Percentiles rank a stretch among this genome's conserved stretches.
These are phyloP conservation scores for Caenorhabditis drosophilae DNA, from an alignment of 2,888 invertebrate species.

Conservation along the genomic window DNA sequence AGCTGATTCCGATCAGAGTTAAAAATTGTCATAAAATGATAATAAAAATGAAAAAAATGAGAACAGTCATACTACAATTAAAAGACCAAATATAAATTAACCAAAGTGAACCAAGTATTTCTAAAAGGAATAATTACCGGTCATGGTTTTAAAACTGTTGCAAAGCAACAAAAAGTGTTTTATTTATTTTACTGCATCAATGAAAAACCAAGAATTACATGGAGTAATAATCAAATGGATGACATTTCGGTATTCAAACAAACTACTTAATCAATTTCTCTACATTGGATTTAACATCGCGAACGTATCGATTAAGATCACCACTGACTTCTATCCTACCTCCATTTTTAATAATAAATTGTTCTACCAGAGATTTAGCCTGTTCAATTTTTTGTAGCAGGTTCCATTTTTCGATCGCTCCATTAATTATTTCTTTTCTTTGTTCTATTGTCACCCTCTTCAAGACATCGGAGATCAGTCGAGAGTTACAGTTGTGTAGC, in stretches of 20 bases:
- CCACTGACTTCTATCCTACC: constrained; percentile 12
- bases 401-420: constrained; percentile 13
- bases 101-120: constrained; percentile 8
- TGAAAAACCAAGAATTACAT: constrained; percentile 4
- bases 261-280: constrained; percentile 8
- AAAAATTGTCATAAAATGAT: constrained; percentile 9
- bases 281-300: constrained; percentile 16
- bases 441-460: constrained; percentile 11
- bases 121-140: constrained; percentile 8
- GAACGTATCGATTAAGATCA: constrained; percentile 15
- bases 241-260: constrained; percentile 7
- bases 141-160: constrained; percentile 6
- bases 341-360: constrained; percentile 14
- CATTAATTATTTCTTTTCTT: constrained; percentile 12
- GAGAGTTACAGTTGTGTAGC: constrained; percentile 12
- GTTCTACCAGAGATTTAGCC: constrained; percentile 10
- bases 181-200: constrained; percentile 2
- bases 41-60: no score
- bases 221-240: constrained; percentile 6
- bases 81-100: constrained; percentile 11
- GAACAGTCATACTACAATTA: constrained; percentile 9
- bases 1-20: constrained; percentile 9
- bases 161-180: constrained; percentile 4
- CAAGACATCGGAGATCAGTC: constrained; percentile 15
- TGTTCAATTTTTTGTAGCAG: constrained; percentile 9